These are phyloP conservation scores for Melanotaenia maccullochi DNA, from an alignment of 2,797 vertebrate genomes.

Conservation along the genomic window DNA sequence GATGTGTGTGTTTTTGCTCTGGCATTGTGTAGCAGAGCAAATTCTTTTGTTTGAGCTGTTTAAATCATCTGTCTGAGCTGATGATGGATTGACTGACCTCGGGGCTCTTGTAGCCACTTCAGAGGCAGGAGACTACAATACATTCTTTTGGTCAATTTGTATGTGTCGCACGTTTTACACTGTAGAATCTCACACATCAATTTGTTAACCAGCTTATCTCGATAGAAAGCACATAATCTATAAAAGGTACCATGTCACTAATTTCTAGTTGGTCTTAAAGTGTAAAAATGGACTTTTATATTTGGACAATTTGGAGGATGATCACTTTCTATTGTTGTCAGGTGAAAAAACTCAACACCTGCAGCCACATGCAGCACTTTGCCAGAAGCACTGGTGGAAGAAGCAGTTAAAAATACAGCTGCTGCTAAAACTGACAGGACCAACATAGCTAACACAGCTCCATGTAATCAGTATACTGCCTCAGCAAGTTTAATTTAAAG, in stretches of 20 bases:
- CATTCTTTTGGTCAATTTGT: constrained; percentile 19
- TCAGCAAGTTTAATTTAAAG: constrained; percentile 11
- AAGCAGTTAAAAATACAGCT: constrained; percentile 37
- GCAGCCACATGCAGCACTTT: constrained; percentile 1
- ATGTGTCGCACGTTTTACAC: constrained; percentile 10
- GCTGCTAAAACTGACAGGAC: constrained; percentile 33
- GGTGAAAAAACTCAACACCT: not conserved
- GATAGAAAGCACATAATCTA: not conserved
- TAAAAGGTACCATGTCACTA: too few species aligned
- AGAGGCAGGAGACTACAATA: constrained; percentile 18
- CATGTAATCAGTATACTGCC: constrained; percentile 28
- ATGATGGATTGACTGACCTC: constrained; percentile 55
- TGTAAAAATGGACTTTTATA: not conserved
- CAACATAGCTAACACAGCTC: constrained; percentile 19
- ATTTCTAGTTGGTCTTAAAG: too few species aligned
- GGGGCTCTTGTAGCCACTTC: constrained; percentile 28
- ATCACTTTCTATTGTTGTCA: not conserved
- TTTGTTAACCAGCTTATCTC: constrained; percentile 15
- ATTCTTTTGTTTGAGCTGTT: constrained; percentile 43
- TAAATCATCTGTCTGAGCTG: constrained; percentile 34
- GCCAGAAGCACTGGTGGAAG: not conserved
- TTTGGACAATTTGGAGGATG: not conserved
- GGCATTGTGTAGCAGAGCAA: constrained; percentile 16
- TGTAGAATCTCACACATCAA: not conserved
- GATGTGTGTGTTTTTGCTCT: constrained; percentile 20